A percentile compares a stretch with the other conserved stretches of the same genome.
Conservation (phyloP, 2,797 vertebrate species). For the Saxicola maurus region DNA sequence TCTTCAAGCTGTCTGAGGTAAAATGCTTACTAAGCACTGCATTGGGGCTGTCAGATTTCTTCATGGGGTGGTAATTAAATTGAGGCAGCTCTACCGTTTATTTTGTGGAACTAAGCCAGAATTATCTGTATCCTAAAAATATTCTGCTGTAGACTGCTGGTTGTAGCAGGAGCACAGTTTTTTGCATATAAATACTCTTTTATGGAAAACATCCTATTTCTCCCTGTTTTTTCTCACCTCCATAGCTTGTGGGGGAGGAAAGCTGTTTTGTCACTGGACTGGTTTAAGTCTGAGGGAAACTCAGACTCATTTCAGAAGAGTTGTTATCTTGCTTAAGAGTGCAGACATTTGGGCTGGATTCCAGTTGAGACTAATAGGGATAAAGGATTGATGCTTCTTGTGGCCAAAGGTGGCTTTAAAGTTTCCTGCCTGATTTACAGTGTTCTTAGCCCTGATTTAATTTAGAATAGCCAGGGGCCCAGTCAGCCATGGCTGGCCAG, state of each 20-base stretch:
- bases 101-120: constrained; percentile 65
- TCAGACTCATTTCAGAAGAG: neutral
- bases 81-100: constrained; percentile 45
- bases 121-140: constrained; percentile 57
- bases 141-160: constrained; percentile 2
- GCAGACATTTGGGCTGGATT: neutral
- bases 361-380: neutral
- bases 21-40: constrained; percentile 71
- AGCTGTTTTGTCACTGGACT: neutral
- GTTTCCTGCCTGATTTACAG: neutral
- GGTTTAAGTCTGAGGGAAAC: neutral
- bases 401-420: neutral
- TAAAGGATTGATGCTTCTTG: neutral
- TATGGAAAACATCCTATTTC: neutral
- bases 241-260: neutral
- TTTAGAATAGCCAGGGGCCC: neutral
- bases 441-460: neutral
- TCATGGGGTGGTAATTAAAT: constrained; percentile 68
- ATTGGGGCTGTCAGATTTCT: constrained; percentile 60
- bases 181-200: constrained; percentile 29
- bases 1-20: constrained; percentile 63
- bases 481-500: neutral
- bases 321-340: neutral
- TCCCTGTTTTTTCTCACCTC: neutral
- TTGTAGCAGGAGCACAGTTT: neutral